Percentiles rank a stretch among this genome's conserved stretches.
Evolutionary conservation across 2,113 vertebrate species (phyloP).

Genomic region (Amphiprion percula): DNA sequence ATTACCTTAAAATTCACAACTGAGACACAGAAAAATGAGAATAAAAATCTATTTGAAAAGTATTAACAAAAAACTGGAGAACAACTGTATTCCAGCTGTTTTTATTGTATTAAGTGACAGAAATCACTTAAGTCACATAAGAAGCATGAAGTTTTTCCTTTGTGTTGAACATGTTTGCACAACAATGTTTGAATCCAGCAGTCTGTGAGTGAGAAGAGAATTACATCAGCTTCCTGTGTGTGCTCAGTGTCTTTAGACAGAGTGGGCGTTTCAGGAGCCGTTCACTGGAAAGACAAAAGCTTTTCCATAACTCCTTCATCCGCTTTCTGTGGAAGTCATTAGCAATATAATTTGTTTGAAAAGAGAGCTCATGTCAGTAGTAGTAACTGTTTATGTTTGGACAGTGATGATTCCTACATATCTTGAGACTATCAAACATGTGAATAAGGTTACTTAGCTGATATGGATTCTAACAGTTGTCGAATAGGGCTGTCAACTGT

Average conservation of each 20-base stretch:
- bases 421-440: not conserved
- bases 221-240: slow-evolving; percentile 7
- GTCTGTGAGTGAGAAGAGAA: not conserved
- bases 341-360: too few relatives aligned
- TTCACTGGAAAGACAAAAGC: not conserved
- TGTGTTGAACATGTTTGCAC: not conserved
- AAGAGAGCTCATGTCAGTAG: not conserved
- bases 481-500: too few relatives aligned
- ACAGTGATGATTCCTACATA: not conserved
- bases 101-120: too few relatives aligned
- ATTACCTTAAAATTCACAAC: too few relatives aligned
- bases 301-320: not conserved
- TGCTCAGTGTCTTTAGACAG: slow-evolving; percentile 1
- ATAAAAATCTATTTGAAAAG: too few relatives aligned
- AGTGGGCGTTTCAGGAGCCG: not conserved
- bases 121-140: too few relatives aligned
- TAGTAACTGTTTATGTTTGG: not conserved
- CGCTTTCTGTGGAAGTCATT: not conserved
- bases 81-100: too few relatives aligned
- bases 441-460: not conserved
- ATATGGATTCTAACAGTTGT: too few relatives aligned
- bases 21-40: too few relatives aligned
- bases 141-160: not conserved
- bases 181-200: slow-evolving; percentile 10
- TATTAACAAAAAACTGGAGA: too few relatives aligned